Conservation (phyloP, 2,888 invertebrate genomes). For the Drosophila bunnanda region DNA sequence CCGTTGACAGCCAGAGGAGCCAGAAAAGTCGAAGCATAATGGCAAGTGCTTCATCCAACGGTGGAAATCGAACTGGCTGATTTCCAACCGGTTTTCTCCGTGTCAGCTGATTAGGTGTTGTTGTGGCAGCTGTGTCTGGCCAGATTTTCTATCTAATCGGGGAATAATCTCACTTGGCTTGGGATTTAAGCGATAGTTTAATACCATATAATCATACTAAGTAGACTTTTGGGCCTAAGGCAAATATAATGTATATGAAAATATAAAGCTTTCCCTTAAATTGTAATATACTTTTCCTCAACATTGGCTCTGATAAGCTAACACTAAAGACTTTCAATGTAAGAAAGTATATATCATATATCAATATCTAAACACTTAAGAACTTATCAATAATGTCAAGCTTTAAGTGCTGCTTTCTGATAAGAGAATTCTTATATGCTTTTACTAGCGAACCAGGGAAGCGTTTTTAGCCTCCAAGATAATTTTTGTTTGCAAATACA, state of each 20-base stretch:
- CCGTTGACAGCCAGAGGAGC: background rate
- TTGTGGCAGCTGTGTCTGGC: background rate
- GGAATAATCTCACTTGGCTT: background rate
- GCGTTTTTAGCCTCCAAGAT: background rate
- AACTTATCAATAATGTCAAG: background rate
- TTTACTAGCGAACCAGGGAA: background rate
- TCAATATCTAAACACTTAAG: background rate
- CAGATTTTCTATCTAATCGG: constrained; percentile 26
- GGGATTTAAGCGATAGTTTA: background rate
- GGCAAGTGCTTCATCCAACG: background rate
- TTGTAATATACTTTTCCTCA: background rate
- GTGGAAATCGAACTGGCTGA: background rate
- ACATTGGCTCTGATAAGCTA: background rate
- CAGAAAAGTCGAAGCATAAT: background rate
- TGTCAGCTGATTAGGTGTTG: background rate
- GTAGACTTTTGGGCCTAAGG: constrained; percentile 7
- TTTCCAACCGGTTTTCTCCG: background rate
- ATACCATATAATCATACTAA: too few relatives aligned
- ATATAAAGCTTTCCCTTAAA: background rate
- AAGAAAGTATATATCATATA: background rate
- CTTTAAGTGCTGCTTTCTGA: constrained; percentile 1
- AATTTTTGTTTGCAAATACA: background rate
- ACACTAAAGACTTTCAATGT: background rate
- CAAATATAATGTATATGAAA: background rate
- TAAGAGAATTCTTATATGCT: background rate